Percentiles rank a stretch among this genome's conserved stretches.
Evolutionary conservation across 2,113 vertebrate genomes (phyloP).

Genomic region (Trachemys scripta): DNA sequence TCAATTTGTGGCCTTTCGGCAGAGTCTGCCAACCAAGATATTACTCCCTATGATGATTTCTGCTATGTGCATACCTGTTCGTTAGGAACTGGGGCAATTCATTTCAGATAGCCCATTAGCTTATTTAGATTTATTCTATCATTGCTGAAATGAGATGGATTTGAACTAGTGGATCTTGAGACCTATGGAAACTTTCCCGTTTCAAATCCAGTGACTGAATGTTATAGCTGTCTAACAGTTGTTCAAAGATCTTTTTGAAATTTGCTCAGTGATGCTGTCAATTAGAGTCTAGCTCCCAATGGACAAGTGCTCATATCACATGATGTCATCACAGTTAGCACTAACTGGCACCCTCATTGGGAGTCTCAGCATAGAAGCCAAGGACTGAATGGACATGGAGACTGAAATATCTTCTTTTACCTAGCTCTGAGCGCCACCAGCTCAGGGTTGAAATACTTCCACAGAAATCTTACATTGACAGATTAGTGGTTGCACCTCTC

Average conservation of each 20-base stretch:
- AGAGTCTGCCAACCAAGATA: background rate
- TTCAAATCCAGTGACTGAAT: background rate
- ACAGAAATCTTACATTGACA: background rate
- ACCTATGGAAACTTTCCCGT: background rate
- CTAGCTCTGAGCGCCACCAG: background rate
- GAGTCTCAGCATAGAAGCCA: background rate
- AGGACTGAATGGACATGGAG: background rate
- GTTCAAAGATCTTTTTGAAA: background rate
- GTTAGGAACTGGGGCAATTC: background rate
- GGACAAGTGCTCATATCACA: background rate
- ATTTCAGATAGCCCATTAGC: background rate
- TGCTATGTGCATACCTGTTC: background rate
- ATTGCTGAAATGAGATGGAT: background rate
- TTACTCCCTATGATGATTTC: background rate
- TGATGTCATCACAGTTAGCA: too few species aligned
- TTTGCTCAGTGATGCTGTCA: background rate
- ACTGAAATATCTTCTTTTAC: background rate
- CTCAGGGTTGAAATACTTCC: background rate
- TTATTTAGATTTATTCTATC: rapidly evolving
- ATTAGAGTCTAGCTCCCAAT: background rate
- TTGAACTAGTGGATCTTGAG: background rate
- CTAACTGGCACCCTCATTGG: background rate
- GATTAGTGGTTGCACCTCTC: background rate
- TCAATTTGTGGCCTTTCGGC: background rate
- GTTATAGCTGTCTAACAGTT: background rate